Percentiles rank a stretch among this genome's conserved stretches.
These are phyloP conservation scores for Kryptopterus vitreolus DNA, from an alignment of 2,797 vertebrate species.

Conservation along the genomic window DNA sequence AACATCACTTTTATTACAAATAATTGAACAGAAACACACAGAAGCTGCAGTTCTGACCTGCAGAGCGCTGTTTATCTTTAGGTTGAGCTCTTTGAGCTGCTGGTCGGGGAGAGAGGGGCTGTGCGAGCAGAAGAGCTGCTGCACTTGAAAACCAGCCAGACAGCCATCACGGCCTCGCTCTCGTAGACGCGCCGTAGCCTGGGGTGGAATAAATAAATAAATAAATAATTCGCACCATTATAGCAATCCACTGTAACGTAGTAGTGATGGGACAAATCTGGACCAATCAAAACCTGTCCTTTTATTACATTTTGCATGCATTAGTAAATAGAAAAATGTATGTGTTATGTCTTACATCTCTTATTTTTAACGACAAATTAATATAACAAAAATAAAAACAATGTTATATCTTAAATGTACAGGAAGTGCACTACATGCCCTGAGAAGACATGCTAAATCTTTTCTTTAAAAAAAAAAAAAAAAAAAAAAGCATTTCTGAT, in stretches of 20 bases:
- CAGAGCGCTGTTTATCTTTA: constrained; percentile 94
- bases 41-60: constrained; percentile 74
- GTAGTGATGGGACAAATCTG: background rate
- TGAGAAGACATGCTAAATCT: too few species aligned
- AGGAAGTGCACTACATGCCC: background rate
- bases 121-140: constrained; percentile 97
- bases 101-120: constrained; percentile 92
- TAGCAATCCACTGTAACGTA: background rate
- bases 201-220: too few species aligned
- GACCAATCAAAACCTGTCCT: background rate
- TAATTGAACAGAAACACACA: background rate
- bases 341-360: too few species aligned
- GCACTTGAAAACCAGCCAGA: constrained; percentile 95
- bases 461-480: too few species aligned
- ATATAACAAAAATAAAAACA: too few species aligned
- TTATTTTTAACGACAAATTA: too few species aligned
- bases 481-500: constrained; percentile 18
- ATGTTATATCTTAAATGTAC: too few species aligned
- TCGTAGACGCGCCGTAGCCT: constrained; percentile 90
- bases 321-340: background rate
- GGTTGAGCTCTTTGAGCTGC: constrained; percentile 94
- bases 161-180: constrained; percentile 90
- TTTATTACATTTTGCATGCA: too few species aligned
- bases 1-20: too few species aligned
- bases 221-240: constrained; percentile 19